These are phyloP conservation scores for Chymomyza fuscimana DNA, from an alignment of 2,888 invertebrate genomes.

Conservation along the genomic window DNA sequence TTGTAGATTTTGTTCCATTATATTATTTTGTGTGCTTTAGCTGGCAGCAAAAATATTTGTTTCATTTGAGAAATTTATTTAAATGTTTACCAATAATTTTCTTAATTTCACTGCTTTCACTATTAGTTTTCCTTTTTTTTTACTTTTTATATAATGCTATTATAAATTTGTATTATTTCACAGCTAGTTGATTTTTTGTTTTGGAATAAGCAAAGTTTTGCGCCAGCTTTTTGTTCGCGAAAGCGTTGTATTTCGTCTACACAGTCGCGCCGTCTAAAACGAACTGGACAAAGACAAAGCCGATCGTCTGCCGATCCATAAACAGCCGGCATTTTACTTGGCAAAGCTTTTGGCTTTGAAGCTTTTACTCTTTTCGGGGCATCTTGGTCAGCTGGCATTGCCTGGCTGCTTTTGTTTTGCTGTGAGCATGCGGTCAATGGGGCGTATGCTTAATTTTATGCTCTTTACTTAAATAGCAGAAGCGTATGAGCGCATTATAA, in stretches of 20 bases:
- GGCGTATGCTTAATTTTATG: slow-evolving; percentile 50
- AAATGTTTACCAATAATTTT: not conserved
- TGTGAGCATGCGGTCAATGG: slow-evolving; percentile 25
- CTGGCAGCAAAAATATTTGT: slow-evolving; percentile 39
- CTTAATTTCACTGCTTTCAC: not conserved
- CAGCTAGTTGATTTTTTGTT: not conserved
- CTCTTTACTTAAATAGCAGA: slow-evolving; percentile 3
- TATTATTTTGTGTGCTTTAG: slow-evolving; percentile 4
- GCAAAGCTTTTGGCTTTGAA: slow-evolving; percentile 46
- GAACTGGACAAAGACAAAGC: slow-evolving; percentile 62
- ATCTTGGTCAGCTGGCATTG: slow-evolving; percentile 6
- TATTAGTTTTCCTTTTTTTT: not conserved
- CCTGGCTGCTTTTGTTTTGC: slow-evolving; percentile 64
- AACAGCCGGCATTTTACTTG: slow-evolving; percentile 16
- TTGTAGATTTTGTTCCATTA: slow-evolving; percentile 7
- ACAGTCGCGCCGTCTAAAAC: slow-evolving; percentile 57
- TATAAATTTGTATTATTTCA: too few relatives aligned
- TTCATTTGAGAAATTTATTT: not conserved
- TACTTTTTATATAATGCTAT: too few relatives aligned
- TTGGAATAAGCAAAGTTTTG: not conserved
- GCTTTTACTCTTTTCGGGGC: slow-evolving; percentile 31
- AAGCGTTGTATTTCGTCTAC: slow-evolving; percentile 45
- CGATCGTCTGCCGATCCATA: slow-evolving; percentile 9
- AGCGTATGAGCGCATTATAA: too few relatives aligned
- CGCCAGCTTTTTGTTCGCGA: not conserved